phyloP scores from a whole-genome alignment of 2,797 vertebrate species.

The Phrynocephalus guinanensis region DNA sequence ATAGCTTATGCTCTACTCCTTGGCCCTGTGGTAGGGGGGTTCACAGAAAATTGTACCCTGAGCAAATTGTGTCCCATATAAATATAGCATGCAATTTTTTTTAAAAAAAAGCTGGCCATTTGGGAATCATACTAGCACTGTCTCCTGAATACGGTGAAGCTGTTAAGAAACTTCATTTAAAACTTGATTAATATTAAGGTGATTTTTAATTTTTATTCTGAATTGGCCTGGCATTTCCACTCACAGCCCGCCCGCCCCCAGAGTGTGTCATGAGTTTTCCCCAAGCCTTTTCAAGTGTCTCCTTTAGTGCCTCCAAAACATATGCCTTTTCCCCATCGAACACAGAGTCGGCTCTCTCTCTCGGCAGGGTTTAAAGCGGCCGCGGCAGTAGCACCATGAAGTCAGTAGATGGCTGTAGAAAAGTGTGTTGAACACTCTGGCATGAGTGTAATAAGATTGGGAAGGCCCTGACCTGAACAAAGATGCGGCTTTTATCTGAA shows the following conservation, averaged over 20 bases:
- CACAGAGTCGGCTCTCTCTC: conserved; percentile 32
- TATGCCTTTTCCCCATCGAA: not conserved
- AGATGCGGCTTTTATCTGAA: conserved; percentile 84
- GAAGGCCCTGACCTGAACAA: conserved; percentile 83
- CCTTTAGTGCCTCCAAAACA: not conserved
- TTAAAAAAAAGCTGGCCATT: too few relatives aligned
- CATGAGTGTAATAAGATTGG: conserved; percentile 77
- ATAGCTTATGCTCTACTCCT: too few relatives aligned
- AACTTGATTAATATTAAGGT: too few relatives aligned
- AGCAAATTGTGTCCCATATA: too few relatives aligned
- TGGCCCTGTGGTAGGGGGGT: too few relatives aligned
- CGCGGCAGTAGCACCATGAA: conserved; percentile 77
- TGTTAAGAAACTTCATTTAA: not conserved
- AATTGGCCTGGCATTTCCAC: accelerated
- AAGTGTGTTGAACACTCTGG: conserved; percentile 77
- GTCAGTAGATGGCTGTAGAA: conserved; percentile 91
- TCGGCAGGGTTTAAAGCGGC: conserved; percentile 36
- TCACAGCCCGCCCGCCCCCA: not conserved
- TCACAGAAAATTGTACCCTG: too few relatives aligned
- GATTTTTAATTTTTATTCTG: too few relatives aligned
- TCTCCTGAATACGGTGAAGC: not conserved
- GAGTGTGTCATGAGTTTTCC: not conserved
- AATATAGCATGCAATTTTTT: too few relatives aligned
- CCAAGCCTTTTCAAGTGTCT: accelerated
- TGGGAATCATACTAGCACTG: not conserved